Evolutionary conservation across 2,797 vertebrate species (phyloP).

Genomic region (Sebastolobus alascanus): DNA sequence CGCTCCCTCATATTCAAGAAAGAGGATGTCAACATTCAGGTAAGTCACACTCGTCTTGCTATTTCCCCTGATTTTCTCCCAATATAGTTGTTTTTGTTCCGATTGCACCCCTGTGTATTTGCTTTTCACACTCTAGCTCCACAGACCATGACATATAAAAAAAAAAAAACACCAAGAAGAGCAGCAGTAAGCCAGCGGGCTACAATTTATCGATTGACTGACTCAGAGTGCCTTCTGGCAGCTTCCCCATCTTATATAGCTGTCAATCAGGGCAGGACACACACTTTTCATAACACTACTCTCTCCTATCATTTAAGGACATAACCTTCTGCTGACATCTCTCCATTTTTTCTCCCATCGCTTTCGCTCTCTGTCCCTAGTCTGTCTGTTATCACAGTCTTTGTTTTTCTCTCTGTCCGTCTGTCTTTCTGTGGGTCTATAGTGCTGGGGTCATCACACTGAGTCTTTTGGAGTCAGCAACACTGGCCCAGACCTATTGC

Average conservation of each 20-base stretch:
- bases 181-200: slow-evolving; percentile 27
- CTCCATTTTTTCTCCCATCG: neutral
- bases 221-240: slow-evolving; percentile 42
- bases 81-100: neutral
- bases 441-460: slow-evolving; percentile 71
- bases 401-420: slow-evolving; percentile 25
- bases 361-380: neutral
- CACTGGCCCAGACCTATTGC: slow-evolving; percentile 39
- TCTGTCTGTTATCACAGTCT: neutral
- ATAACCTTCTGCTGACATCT: slow-evolving; percentile 17
- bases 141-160: neutral
- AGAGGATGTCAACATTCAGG: slow-evolving; percentile 99
- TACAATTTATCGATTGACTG: slow-evolving; percentile 44
- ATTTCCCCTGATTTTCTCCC: neutral
- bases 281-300: slow-evolving; percentile 17
- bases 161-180: slow-evolving; percentile 6
- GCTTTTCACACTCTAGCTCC: slow-evolving; percentile 1
- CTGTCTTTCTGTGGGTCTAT: slow-evolving; percentile 19
- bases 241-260: slow-evolving; percentile 37
- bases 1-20: slow-evolving; percentile 97
- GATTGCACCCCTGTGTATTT: neutral
- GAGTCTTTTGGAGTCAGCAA: slow-evolving; percentile 72
- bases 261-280: slow-evolving; percentile 29
- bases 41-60: slow-evolving; percentile 58
- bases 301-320: slow-evolving; percentile 16